Conservation (phyloP, 2,113 vertebrate genomes). For the Clupea harengus region DNA sequence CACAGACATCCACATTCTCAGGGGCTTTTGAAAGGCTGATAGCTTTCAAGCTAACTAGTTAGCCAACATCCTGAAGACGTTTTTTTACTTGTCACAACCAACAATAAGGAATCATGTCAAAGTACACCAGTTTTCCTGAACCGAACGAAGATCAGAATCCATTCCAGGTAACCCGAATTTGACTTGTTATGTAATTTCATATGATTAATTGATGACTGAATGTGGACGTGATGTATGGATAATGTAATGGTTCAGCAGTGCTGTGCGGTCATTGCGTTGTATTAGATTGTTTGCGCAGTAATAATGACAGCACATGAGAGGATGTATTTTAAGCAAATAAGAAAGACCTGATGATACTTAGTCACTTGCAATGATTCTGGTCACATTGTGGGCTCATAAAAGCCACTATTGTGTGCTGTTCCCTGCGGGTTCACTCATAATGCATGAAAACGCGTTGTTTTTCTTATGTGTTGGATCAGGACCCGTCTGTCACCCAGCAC, state of each 20-base stretch:
- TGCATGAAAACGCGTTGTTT: not conserved
- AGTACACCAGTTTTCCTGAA: constrained; percentile 69
- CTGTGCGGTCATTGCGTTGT: not conserved
- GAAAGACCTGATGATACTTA: not conserved
- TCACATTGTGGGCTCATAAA: not conserved
- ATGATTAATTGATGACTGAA: not conserved
- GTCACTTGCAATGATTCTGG: not conserved
- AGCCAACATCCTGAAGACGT: not conserved
- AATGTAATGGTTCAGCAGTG: not conserved
- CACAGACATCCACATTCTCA: not conserved
- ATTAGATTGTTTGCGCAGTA: not conserved
- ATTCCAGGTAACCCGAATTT: constrained; percentile 62
- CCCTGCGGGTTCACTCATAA: not conserved
- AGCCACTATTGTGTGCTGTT: not conserved
- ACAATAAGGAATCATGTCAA: constrained; percentile 58
- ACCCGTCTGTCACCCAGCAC: constrained; percentile 83
- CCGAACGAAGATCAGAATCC: constrained; percentile 70
- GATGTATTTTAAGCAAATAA: constrained; percentile 1
- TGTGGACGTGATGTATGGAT: not conserved
- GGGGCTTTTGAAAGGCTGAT: not conserved
- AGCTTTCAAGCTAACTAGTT: not conserved
- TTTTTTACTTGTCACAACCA: not conserved
- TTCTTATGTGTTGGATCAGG: constrained; percentile 62
- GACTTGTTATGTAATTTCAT: not conserved
- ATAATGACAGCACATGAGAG: not conserved